Conservation (phyloP, 1,140 invertebrate genomes). For the Parasteatoda tepidariorum region DNA sequence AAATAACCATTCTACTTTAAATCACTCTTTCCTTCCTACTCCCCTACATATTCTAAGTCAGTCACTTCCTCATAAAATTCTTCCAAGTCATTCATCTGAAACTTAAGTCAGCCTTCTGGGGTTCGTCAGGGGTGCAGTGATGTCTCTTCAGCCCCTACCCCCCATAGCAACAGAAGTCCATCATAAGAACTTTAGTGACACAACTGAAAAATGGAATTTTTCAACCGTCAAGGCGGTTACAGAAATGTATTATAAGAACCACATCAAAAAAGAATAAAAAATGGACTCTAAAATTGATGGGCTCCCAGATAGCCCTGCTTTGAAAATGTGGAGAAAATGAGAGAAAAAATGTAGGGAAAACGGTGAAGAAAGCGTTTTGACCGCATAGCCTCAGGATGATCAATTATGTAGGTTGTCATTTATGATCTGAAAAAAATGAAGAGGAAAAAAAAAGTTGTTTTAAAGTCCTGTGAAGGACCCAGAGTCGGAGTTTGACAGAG, state of each 20-base stretch:
- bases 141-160: neutral
- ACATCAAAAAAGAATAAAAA: neutral
- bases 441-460: neutral
- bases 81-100: neutral
- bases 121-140: neutral
- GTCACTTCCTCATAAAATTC: neutral
- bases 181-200: conserved; percentile 43
- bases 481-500: too few species aligned
- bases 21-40: neutral
- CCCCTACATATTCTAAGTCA: neutral
- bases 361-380: conserved; percentile 26
- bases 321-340: conserved; percentile 40
- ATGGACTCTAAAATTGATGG: conserved; percentile 47
- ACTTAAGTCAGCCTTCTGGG: conserved; percentile 7
- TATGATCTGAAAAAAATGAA: conserved; percentile 35
- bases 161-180: neutral
- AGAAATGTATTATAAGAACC: neutral
- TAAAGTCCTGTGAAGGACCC: too few species aligned
- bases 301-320: conserved; percentile 20
- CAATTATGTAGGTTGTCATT: conserved; percentile 55
- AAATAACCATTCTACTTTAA: too few species aligned
- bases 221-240: neutral
- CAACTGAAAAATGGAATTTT: conserved; percentile 42
- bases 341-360: neutral
- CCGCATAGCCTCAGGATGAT: conserved; percentile 50